Conservation (phyloP, 2,888 invertebrate genomes). For the Arrhopalites spinosus region DNA sequence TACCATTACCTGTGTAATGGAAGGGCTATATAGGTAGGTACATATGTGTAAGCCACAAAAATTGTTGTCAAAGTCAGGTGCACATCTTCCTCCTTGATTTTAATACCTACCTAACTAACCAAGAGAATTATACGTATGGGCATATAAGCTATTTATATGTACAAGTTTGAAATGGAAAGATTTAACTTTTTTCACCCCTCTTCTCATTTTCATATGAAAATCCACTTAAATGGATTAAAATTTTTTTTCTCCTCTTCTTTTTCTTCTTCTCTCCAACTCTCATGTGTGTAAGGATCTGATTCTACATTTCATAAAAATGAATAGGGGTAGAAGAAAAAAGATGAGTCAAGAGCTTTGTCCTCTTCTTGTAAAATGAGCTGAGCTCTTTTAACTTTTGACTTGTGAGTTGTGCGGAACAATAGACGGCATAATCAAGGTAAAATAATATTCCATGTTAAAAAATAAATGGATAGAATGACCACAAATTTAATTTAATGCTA, state of each 20-base stretch:
- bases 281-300: too few relatives aligned
- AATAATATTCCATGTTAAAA: not conserved
- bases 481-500: not conserved
- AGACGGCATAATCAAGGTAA: too few relatives aligned
- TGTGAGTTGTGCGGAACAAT: too few relatives aligned
- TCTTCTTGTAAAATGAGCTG: too few relatives aligned
- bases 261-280: not conserved
- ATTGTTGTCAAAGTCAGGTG: constrained; percentile 13
- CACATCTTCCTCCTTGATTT: too few relatives aligned
- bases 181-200: constrained; percentile 7
- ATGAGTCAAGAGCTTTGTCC: not conserved
- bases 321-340: too few relatives aligned
- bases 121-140: too few relatives aligned
- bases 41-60: not conserved
- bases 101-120: too few relatives aligned
- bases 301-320: too few relatives aligned
- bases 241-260: not conserved
- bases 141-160: not conserved
- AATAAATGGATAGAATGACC: constrained; percentile 16
- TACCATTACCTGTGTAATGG: not conserved
- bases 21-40: not conserved
- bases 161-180: not conserved
- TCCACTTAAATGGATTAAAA: constrained; percentile 12
- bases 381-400: not conserved
- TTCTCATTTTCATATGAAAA: constrained; percentile 11